phyloP scores from a whole-genome alignment of 2,113 vertebrate species.

The Conger conger region DNA sequence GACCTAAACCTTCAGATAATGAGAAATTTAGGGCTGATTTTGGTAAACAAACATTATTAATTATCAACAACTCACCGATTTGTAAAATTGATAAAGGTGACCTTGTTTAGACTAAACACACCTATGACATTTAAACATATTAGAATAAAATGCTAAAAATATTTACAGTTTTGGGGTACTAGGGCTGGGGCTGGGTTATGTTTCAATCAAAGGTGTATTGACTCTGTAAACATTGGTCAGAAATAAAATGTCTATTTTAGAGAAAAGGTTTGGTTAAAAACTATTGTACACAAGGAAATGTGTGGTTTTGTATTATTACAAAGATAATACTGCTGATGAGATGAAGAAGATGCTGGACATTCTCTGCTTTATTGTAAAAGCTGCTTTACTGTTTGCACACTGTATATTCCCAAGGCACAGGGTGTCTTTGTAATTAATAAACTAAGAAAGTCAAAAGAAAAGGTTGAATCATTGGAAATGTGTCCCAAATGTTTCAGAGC shows the following conservation, averaged over 20 bases:
- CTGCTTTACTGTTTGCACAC: not conserved
- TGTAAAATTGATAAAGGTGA: no score
- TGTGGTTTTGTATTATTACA: slow-evolving; percentile 14
- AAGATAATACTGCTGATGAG: slow-evolving; percentile 29
- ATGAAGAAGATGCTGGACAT: slow-evolving; percentile 67
- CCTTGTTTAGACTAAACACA: no score
- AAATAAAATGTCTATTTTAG: not conserved
- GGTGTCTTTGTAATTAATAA: slow-evolving; percentile 27
- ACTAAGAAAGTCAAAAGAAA: not conserved
- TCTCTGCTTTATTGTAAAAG: slow-evolving; percentile 49
- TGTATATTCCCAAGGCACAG: slow-evolving; percentile 31
- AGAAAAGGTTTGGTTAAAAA: slow-evolving; percentile 38
- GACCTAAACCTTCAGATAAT: no score
- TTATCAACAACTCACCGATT: no score
- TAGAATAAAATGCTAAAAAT: not conserved
- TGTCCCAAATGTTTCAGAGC: not conserved
- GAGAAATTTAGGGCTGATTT: no score
- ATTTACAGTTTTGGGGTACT: not conserved
- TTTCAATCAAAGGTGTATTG: not conserved
- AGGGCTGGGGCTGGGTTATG: not conserved
- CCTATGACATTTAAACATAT: not conserved
- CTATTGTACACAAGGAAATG: slow-evolving; percentile 15
- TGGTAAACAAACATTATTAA: no score
- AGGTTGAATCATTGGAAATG: not conserved
- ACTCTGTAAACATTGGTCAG: not conserved